Evolutionary conservation across 2,888 invertebrate species (phyloP).

Genomic region (Drosophila vallismaia): DNA sequence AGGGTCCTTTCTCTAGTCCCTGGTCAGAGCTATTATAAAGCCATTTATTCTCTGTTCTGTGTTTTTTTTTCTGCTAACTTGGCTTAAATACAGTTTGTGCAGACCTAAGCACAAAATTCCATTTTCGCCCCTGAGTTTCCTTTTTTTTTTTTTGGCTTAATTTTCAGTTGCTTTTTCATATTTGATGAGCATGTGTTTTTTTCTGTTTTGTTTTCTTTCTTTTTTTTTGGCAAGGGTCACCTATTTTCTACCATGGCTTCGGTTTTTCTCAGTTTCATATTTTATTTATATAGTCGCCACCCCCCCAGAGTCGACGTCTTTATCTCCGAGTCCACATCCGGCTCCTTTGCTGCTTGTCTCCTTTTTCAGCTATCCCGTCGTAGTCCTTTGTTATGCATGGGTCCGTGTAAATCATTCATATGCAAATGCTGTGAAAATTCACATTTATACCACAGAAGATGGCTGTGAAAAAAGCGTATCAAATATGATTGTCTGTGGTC

Average conservation of each 20-base stretch:
- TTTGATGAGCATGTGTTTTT: constrained; percentile 54
- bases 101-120: constrained; percentile 44
- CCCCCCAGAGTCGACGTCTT: neutral
- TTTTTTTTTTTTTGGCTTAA: constrained; percentile 38
- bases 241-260: constrained; percentile 6
- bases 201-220: neutral
- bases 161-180: constrained; percentile 53
- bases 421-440: constrained; percentile 66
- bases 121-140: constrained; percentile 6
- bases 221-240: constrained; percentile 1
- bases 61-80: constrained; percentile 26
- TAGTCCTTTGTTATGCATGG: constrained; percentile 38
- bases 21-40: constrained; percentile 17
- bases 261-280: constrained; percentile 18
- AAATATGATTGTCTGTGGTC: constrained; percentile 17
- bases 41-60: neutral
- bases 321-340: neutral
- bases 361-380: neutral
- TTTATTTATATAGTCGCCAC: constrained; percentile 32
- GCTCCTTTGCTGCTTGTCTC: neutral
- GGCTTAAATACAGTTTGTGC: constrained; percentile 25
- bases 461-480: neutral
- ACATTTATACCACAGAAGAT: constrained; percentile 40
- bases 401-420: constrained; percentile 64
- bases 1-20: neutral